Evolutionary conservation across 2,113 vertebrate species (phyloP).

Genomic region (Hippotragus niger): DNA sequence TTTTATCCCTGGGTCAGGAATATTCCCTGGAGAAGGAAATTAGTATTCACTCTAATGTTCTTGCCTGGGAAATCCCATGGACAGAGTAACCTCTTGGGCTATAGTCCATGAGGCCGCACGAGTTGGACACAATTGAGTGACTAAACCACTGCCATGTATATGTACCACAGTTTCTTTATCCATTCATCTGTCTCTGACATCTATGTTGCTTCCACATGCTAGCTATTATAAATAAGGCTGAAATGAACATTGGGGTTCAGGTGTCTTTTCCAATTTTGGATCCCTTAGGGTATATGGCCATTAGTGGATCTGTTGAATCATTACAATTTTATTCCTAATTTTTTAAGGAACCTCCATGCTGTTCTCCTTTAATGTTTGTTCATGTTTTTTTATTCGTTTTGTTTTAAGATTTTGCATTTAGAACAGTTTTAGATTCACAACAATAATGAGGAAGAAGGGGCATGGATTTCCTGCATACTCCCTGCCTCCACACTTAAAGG

Average conservation of each 20-base stretch:
- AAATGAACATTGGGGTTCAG: background rate
- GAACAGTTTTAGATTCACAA: background rate
- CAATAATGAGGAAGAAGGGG: background rate
- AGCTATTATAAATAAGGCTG: background rate
- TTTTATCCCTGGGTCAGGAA: background rate
- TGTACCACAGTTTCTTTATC: background rate
- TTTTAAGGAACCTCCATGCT: background rate
- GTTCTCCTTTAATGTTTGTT: background rate
- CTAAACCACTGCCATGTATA: background rate
- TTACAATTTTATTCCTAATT: background rate
- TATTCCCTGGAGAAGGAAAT: background rate
- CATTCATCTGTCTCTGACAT: background rate
- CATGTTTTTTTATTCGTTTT: background rate
- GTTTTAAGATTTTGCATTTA: background rate
- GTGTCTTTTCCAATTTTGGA: background rate
- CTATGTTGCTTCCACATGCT: background rate
- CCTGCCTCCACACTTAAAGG: background rate
- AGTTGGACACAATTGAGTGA: rapidly evolving
- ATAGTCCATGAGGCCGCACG: background rate
- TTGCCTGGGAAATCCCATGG: background rate
- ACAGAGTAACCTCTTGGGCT: background rate
- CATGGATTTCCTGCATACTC: background rate
- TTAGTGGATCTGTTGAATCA: background rate
- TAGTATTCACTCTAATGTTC: background rate
- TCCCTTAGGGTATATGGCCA: background rate